Conservation (phyloP, 2,888 invertebrate genomes). For the Oligia fasciuncula region DNA sequence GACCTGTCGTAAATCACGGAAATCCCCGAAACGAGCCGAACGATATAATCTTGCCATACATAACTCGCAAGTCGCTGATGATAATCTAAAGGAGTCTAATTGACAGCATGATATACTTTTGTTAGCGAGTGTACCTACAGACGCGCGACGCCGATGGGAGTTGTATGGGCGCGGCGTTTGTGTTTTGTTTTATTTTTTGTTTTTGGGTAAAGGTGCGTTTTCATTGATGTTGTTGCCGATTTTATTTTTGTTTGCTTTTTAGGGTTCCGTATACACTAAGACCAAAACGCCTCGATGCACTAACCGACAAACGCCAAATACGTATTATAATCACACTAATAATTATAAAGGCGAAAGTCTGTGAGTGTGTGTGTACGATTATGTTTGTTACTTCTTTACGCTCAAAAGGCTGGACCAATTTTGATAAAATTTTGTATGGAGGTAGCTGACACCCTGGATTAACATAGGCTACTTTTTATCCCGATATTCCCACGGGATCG, state of each 20-base stretch:
- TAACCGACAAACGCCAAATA: too few relatives aligned
- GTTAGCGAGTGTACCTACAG: constrained; percentile 68
- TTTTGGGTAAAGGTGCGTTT: not conserved
- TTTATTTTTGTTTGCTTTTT: not conserved
- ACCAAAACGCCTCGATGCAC: too few relatives aligned
- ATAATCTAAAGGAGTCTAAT: constrained; percentile 80
- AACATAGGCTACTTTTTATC: too few relatives aligned
- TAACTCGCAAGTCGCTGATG: constrained; percentile 71
- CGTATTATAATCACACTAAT: too few relatives aligned
- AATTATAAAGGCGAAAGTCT: too few relatives aligned
- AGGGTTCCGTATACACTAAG: too few relatives aligned
- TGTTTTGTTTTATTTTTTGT: constrained; percentile 32
- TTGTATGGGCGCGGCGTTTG: constrained; percentile 52
- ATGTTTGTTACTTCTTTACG: too few relatives aligned
- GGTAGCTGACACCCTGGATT: too few relatives aligned
- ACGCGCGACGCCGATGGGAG: constrained; percentile 30
- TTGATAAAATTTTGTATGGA: too few relatives aligned
- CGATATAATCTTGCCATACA: constrained; percentile 75
- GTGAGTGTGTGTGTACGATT: too few relatives aligned
- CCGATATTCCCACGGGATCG: too few relatives aligned
- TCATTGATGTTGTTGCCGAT: constrained; percentile 10
- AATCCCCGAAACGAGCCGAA: constrained; percentile 66
- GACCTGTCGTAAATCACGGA: constrained; percentile 69
- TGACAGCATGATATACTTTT: constrained; percentile 82
- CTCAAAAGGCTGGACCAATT: too few relatives aligned